phyloP scores from a whole-genome alignment of 2,888 invertebrate species.

The Archips crataeganus region DNA sequence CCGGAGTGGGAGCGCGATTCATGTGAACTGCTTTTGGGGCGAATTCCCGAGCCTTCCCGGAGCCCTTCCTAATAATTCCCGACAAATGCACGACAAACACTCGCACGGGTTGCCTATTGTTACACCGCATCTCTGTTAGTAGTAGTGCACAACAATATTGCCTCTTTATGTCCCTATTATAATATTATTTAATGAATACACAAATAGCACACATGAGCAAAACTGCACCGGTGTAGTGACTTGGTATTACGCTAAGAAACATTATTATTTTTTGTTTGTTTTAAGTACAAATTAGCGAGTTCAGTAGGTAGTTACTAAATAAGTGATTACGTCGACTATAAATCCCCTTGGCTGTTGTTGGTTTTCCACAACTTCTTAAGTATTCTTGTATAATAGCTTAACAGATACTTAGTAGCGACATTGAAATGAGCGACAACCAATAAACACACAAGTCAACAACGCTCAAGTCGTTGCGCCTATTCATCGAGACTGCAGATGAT shows the following conservation, averaged over 20 bases:
- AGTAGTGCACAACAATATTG: constrained; percentile 79
- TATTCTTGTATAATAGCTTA: constrained; percentile 72
- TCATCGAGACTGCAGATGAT: constrained; percentile 81
- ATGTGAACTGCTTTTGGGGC: constrained; percentile 86
- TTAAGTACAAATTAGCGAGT: constrained; percentile 16
- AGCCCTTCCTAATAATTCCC: constrained; percentile 85
- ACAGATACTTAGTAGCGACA: constrained; percentile 78
- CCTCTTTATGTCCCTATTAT: constrained; percentile 65
- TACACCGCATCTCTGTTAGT: constrained; percentile 67
- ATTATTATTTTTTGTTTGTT: constrained; percentile 30
- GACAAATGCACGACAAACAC: constrained; percentile 85
- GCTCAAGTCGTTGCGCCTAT: constrained; percentile 76
- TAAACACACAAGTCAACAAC: constrained; percentile 83
- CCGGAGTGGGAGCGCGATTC: constrained; percentile 83
- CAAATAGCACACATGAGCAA: constrained; percentile 51
- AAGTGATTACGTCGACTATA: constrained; percentile 30
- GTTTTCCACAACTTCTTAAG: constrained; percentile 60
- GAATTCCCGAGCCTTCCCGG: constrained; percentile 85
- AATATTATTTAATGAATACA: constrained; percentile 71
- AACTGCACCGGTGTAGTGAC: constrained; percentile 21
- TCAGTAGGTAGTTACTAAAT: constrained; percentile 31
- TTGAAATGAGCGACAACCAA: constrained; percentile 66
- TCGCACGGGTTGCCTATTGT: constrained; percentile 82
- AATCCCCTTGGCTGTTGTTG: constrained; percentile 43
- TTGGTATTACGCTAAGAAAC: constrained; percentile 21